phyloP scores from a whole-genome alignment of 2,888 invertebrate species.

The Morpho helenor region DNA sequence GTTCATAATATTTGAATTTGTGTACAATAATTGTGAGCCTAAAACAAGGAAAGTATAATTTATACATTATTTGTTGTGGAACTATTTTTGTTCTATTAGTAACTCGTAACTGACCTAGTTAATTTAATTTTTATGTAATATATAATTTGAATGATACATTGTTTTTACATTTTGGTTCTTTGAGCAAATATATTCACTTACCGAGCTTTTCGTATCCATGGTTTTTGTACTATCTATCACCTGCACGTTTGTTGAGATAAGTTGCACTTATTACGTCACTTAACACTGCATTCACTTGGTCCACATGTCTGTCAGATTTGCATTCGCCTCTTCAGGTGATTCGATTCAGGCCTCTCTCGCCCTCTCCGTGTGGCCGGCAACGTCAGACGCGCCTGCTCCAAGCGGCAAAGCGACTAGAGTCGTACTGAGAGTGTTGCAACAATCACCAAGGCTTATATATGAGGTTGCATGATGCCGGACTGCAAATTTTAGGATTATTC shows the following conservation, averaged over 20 bases:
- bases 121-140: no score
- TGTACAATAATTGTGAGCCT: no score
- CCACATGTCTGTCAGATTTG: slow-evolving; percentile 62
- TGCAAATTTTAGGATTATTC: slow-evolving; percentile 6
- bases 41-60: no score
- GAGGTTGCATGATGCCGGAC: slow-evolving; percentile 47
- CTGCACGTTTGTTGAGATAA: slow-evolving; percentile 40
- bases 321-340: slow-evolving; percentile 41
- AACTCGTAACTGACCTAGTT: no score
- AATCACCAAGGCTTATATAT: slow-evolving; percentile 74
- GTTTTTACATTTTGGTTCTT: no score
- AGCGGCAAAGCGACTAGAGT: slow-evolving; percentile 81
- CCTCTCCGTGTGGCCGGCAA: slow-evolving; percentile 76
- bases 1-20: no score
- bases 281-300: slow-evolving; percentile 73
- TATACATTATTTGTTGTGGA: no score
- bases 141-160: no score
- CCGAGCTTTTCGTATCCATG: slow-evolving; percentile 73
- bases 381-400: slow-evolving; percentile 68
- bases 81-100: no score
- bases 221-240: slow-evolving; percentile 45
- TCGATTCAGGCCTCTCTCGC: slow-evolving; percentile 68
- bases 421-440: slow-evolving; percentile 78
- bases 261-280: slow-evolving; percentile 70
- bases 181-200: slow-evolving; percentile 39